A percentile compares a stretch with the other conserved stretches of the same genome.
Conservation (phyloP, 1,140 invertebrate genomes). For the Bombus breviceps region DNA sequence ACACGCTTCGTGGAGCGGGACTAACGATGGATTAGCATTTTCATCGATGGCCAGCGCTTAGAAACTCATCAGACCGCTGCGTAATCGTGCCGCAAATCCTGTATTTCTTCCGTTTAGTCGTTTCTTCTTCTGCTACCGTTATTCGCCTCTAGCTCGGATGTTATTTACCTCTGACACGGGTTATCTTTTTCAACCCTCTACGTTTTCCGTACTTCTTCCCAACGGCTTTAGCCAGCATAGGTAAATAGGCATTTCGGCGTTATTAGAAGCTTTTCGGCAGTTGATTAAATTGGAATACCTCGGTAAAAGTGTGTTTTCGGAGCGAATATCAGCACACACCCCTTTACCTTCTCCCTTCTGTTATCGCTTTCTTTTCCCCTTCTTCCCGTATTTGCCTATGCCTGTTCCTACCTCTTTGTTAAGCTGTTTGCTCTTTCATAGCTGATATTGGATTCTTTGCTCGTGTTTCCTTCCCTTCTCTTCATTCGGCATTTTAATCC, state of each 20-base stretch:
- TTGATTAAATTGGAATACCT: conserved; percentile 47
- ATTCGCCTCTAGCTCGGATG: background rate
- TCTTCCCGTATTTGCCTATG: background rate
- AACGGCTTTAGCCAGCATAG: background rate
- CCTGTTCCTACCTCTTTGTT: conserved; percentile 1
- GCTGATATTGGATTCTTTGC: conserved; percentile 14
- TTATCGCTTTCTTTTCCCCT: background rate
- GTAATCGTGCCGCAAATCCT: background rate
- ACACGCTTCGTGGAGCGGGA: conserved; percentile 48
- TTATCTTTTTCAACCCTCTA: background rate
- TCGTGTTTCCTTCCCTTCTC: too few relatives aligned
- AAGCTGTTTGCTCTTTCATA: conserved; percentile 16
- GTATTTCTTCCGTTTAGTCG: background rate
- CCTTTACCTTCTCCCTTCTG: background rate
- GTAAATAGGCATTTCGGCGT: conserved; percentile 1
- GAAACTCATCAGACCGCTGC: conserved; percentile 22
- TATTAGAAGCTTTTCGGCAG: conserved; percentile 45
- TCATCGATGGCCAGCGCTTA: conserved; percentile 39
- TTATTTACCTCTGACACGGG: background rate
- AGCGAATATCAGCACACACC: background rate
- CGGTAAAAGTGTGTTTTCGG: conserved; percentile 11
- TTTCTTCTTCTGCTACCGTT: background rate
- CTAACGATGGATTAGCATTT: conserved; percentile 55
- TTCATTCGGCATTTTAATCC: background rate
- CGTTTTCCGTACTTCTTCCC: background rate